phyloP scores from a whole-genome alignment of 1,140 invertebrate genomes.

The Drosophila busckii region DNA sequence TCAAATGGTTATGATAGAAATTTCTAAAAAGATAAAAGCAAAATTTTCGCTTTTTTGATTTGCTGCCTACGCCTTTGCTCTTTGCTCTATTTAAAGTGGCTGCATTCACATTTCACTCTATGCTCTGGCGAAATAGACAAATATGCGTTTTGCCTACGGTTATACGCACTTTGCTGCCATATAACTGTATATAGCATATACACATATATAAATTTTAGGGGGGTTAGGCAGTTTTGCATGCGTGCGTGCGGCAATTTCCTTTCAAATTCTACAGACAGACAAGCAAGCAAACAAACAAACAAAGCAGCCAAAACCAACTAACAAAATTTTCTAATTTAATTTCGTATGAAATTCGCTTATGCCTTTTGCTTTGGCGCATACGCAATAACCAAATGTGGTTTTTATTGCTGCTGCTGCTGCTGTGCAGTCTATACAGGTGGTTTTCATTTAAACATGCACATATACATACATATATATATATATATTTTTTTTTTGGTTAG shows the following conservation, averaged over 20 bases:
- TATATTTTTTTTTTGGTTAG: constrained; percentile 30
- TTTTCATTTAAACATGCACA: constrained; percentile 10
- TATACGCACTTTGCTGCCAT: constrained; percentile 32
- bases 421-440: constrained; percentile 16
- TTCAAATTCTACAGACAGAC: constrained; percentile 18
- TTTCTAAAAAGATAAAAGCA: too few species aligned
- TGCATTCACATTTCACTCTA: constrained; percentile 6
- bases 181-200: too few species aligned
- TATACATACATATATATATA: background rate
- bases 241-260: constrained; percentile 66
- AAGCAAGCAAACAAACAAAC: constrained; percentile 4
- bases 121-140: constrained; percentile 9
- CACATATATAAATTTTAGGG: constrained; percentile 4
- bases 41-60: too few species aligned
- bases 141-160: constrained; percentile 22
- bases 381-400: constrained; percentile 1
- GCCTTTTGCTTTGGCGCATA: constrained; percentile 6
- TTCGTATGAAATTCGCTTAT: constrained; percentile 58
- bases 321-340: constrained; percentile 70
- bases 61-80: too few species aligned
- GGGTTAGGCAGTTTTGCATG: constrained; percentile 25
- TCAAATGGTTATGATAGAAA: too few species aligned
- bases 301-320: constrained; percentile 26
- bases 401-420: background rate
- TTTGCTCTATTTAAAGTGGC: background rate